Evolutionary conservation across 2,113 vertebrate genomes (phyloP), one percentile per base, ranked within the genome.

Genomic region (Lophura nycthemera): DNA sequence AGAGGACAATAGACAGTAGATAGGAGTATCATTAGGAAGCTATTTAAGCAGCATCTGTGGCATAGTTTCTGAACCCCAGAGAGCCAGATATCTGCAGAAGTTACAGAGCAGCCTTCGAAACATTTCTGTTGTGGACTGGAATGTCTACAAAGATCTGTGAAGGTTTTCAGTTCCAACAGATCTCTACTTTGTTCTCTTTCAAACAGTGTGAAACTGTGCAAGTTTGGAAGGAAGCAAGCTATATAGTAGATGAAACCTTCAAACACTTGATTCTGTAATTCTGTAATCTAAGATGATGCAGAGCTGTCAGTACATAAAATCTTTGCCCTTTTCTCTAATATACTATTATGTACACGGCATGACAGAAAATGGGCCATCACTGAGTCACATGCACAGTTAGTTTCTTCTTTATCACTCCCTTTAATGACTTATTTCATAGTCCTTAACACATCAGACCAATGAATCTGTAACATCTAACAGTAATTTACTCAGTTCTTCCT

Each of bases 11-110:
- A 65, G 18, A 18, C 5, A 43, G 42, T 43, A 43, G 42, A 43
- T 19, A 10, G 4, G 2, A 5, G 2, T 61, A 27, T 67, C 7
- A 0, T 42, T 19, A 65, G 34, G 3, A 65, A 47, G 2, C 13
- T 73, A 8, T 4, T 76, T 65, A 80, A 82, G 50, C 29, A 52
- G 10, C 8, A 45, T 66, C 29, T 32, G 12, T 71, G 48, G 47
- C 34, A 7, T 43, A 34, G 7, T 27, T 86, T 69, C 30, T n/a
- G 15, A 69, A 8, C 22, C 19, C 29, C 1, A 1, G 61, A 59
- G 42, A 64, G 6, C 8, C 16, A 32, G 32, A 14, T 69, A 38
- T 42, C 56, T 21, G 30, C 24, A 22, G 14, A 48, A 18, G 11
- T 86, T 59, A 27, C 32, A 65, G 54, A 80, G 38, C 34, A 66